phyloP scores from a whole-genome alignment of 2,113 vertebrate species.

The Hemiprocne comata region DNA sequence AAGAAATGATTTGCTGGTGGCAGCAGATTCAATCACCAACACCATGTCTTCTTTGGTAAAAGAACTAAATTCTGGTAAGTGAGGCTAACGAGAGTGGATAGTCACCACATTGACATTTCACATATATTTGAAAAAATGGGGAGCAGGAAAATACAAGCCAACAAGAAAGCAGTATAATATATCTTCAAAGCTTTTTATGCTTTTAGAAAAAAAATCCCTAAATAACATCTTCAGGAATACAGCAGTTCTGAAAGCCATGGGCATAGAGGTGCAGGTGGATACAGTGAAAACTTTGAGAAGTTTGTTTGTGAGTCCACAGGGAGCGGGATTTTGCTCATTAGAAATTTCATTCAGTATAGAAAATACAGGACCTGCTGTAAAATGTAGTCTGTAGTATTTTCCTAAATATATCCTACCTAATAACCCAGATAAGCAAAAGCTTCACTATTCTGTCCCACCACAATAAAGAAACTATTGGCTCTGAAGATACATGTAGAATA shows the following conservation, averaged over 20 bases:
- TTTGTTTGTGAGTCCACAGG: neutral
- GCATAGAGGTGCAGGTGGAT: neutral
- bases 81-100: neutral
- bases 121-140: neutral
- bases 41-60: slow-evolving; percentile 98
- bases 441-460: neutral
- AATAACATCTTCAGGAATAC: neutral
- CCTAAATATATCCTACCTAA: neutral
- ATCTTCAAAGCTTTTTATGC: neutral
- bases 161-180: neutral
- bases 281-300: neutral
- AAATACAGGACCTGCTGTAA: neutral
- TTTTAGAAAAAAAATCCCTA: neutral
- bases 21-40: slow-evolving; percentile 98
- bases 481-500: neutral
- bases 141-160: neutral
- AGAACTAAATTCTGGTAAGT: slow-evolving; percentile 95
- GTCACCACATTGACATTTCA: neutral
- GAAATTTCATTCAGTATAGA: neutral
- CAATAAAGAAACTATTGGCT: neutral
- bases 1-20: slow-evolving; percentile 94
- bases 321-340: neutral
- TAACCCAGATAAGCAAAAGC: neutral
- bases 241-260: neutral
- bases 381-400: neutral